Evolutionary conservation across 2,888 invertebrate genomes (phyloP).

Genomic region (Bimastos eiseni): DNA sequence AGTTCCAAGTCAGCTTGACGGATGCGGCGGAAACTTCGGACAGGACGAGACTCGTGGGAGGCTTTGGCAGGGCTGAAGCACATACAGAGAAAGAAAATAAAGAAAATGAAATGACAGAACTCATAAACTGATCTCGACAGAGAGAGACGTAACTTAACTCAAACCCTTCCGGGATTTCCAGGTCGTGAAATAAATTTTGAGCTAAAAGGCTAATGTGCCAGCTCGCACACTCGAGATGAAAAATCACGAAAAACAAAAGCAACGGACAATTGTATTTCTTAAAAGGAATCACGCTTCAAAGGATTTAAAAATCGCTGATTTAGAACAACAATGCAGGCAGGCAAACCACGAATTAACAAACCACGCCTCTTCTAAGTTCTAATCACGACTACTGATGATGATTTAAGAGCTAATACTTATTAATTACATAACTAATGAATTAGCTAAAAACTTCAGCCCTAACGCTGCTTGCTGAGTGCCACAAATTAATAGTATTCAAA

Average conservation of each 20-base stretch:
- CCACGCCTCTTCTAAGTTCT: background rate
- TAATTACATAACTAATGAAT: background rate
- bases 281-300: background rate
- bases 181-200: background rate
- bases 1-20: conserved; percentile 84
- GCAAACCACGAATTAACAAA: background rate
- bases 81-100: conserved; percentile 31
- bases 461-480: background rate
- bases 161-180: background rate
- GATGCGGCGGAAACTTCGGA: conserved; percentile 92
- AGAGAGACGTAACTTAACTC: background rate
- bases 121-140: background rate
- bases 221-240: background rate
- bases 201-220: background rate
- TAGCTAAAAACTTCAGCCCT: background rate
- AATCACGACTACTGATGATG: background rate
- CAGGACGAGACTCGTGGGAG: conserved; percentile 84
- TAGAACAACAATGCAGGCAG: background rate
- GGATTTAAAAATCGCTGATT: background rate
- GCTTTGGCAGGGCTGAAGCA: conserved; percentile 80
- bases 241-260: background rate
- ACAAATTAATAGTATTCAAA: background rate
- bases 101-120: background rate
- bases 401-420: background rate
- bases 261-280: background rate